Evolutionary conservation across 2,797 vertebrate genomes (phyloP), one percentile per base, ranked within the genome.

Genomic region (Argya squamiceps): DNA sequence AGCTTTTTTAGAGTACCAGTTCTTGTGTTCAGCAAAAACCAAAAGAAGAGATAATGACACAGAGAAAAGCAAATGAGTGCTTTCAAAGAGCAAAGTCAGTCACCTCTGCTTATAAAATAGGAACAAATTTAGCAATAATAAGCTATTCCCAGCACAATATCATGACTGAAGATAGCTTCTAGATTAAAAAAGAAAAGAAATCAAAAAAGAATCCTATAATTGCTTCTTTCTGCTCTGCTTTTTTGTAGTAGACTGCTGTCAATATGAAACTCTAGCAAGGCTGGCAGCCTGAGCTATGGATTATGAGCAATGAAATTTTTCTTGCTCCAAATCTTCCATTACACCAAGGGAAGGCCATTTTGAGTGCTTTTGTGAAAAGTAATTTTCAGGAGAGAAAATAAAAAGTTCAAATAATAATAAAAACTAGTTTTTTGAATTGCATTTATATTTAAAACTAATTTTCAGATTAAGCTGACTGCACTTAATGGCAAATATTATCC

Each of bases 1-100:
- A 93, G 12, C 49, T 92, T 83, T 81, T 93, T 65, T 59, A 69
- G 47, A 79, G 41, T 69, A 94, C 84, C 90, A 84, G 91, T 91
- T 91, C 68, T 67, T 71, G 27, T 78, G 27, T 88, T 97, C 69
- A 34, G 5, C 1, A 30, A 39, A 71, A 69, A 55, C 12, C 22
- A 36, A 32, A 62, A 39, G 7, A 59, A 55, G 15, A 85, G 3
- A 20, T 49, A 43, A 73, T 76, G 63, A 83, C 6, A 10, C 15
- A 15, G 4, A 50, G 37, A 76, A 90, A 89, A 75, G 10, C 20
- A 49, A 70, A 74, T 34, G 4, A 60, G 2, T 46, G 30, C 32
- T 77, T 91, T 43, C 12, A 78, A 82, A 87, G 26, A 70, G 15
- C 14, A 49, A 32, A 50, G 24, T 59, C 59, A 49, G 32, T 59